These are phyloP conservation scores for Listronotus bonariensis DNA, from an alignment of 1,140 invertebrate genomes.

Conservation along the genomic window DNA sequence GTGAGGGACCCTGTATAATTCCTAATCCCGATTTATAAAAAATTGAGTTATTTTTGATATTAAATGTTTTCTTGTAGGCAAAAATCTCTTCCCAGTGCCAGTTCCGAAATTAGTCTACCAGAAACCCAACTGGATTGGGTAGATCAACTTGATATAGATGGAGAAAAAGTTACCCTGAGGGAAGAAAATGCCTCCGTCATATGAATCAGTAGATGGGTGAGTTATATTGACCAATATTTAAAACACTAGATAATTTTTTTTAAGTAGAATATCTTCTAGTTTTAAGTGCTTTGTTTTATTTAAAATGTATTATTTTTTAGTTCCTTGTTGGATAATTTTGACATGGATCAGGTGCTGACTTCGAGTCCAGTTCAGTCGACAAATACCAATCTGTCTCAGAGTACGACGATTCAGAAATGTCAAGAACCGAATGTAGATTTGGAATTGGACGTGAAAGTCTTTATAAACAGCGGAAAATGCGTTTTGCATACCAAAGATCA, in stretches of 20 bases:
- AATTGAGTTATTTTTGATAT: too few relatives aligned
- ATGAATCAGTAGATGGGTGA: constrained; percentile 50
- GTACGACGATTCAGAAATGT: constrained; percentile 58
- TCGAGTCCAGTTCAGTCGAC: constrained; percentile 37
- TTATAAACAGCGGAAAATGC: constrained; percentile 96
- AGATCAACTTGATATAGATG: constrained; percentile 66
- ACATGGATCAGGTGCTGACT: constrained; percentile 36
- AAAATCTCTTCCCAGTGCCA: constrained; percentile 72
- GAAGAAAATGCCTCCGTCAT: constrained; percentile 59
- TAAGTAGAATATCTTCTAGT: constrained; percentile 1
- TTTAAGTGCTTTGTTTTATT: not conserved
- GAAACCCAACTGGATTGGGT: constrained; percentile 65
- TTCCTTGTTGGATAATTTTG: constrained; percentile 44
- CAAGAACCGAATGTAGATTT: constrained; percentile 95
- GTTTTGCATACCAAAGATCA: constrained; percentile 92
- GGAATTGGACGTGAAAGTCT: constrained; percentile 93
- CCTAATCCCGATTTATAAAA: not conserved
- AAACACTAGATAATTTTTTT: too few relatives aligned
- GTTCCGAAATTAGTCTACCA: constrained; percentile 68
- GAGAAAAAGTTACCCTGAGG: constrained; percentile 67
- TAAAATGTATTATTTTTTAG: constrained; percentile 20
- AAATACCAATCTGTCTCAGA: constrained; percentile 27
- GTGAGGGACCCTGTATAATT: constrained; percentile 3
- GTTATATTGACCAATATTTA: too few relatives aligned
- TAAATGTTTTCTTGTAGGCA: constrained; percentile 56